phyloP scores from a whole-genome alignment of 64 coral and sea anemone species.

The Porites australiensis region DNA sequence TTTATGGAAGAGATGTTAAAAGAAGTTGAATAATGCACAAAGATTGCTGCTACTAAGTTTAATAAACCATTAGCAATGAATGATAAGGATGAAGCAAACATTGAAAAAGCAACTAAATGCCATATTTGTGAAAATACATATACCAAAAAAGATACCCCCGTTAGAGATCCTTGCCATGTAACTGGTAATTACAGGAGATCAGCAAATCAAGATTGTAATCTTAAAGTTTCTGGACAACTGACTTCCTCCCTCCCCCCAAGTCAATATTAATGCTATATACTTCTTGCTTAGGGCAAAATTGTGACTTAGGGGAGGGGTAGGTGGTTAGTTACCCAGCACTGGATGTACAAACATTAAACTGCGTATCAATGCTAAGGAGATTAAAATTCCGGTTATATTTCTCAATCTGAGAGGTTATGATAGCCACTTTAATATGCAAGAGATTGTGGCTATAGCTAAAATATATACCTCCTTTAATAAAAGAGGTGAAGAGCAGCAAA shows the following conservation, averaged over 20 bases:
- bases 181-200: conserved; percentile 51
- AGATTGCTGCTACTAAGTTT: conserved; percentile 13
- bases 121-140: conserved; percentile 28
- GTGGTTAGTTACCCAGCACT: too few species aligned
- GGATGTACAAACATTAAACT: too few species aligned
- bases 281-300: too few species aligned
- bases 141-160: not conserved
- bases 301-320: too few species aligned
- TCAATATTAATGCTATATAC: too few species aligned
- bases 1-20: not conserved
- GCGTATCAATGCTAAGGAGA: too few species aligned
- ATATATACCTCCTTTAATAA: not conserved
- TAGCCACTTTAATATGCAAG: not conserved
- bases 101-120: conserved; percentile 24
- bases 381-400: too few species aligned
- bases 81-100: conserved; percentile 29
- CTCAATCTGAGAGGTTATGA: not conserved
- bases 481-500: not conserved
- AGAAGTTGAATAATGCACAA: conserved; percentile 12
- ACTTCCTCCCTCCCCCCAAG: too few species aligned
- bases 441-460: not conserved
- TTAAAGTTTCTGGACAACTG: too few species aligned
- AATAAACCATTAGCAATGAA: conserved; percentile 50
- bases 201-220: conserved; percentile 57
- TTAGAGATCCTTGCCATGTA: conserved; percentile 50